Evolutionary conservation across 2,888 invertebrate species (phyloP).

Genomic region (Metallyticus violacea): DNA sequence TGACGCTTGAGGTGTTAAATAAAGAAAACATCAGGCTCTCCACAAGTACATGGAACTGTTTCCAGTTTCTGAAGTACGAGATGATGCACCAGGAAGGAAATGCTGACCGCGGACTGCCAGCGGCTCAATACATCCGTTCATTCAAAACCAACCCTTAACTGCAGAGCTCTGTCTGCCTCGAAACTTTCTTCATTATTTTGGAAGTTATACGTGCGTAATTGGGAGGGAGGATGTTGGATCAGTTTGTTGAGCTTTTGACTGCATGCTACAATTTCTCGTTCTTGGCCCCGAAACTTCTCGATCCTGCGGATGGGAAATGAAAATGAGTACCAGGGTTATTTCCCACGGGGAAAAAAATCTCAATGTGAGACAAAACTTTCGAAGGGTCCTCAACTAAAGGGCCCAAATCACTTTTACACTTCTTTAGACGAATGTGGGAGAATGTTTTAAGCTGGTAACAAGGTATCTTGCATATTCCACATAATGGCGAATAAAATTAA

Average conservation of each 20-base stretch:
- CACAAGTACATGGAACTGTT: neutral
- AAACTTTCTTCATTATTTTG: neutral
- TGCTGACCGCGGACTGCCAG: neutral
- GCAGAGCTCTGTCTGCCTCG: neutral
- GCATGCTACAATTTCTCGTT: neutral
- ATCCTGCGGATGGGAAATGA: neutral
- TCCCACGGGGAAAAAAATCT: neutral
- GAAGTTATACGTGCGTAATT: neutral
- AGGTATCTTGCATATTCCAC: too few relatives aligned
- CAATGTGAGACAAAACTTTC: neutral
- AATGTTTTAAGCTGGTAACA: too few relatives aligned
- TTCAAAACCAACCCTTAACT: neutral
- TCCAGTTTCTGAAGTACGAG: neutral
- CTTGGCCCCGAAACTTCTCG: neutral
- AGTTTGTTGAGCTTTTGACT: neutral
- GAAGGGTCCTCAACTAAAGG: neutral
- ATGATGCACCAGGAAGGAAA: neutral
- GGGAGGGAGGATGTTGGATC: neutral
- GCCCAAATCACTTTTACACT: neutral
- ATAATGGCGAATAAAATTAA: too few relatives aligned
- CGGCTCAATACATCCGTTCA: neutral
- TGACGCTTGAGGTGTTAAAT: too few relatives aligned
- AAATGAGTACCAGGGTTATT: neutral
- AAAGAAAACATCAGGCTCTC: too few relatives aligned
- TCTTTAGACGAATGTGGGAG: too few relatives aligned